Conservation (phyloP, 2,113 vertebrate genomes). For the Bos javanicus region DNA sequence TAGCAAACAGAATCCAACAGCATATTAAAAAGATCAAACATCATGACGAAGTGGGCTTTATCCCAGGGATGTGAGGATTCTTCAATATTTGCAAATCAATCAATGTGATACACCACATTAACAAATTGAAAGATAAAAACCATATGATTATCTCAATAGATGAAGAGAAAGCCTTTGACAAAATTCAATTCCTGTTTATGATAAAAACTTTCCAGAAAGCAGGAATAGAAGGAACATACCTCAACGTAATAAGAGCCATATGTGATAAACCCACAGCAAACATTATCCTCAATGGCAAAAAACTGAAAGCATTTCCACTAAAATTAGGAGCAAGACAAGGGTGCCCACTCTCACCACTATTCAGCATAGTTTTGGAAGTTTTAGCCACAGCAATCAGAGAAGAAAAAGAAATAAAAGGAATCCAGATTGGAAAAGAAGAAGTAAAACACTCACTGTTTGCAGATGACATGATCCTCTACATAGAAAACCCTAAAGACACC, state of each 20-base stretch:
- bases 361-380: background rate
- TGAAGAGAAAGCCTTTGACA: background rate
- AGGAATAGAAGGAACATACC: background rate
- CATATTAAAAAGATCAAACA: background rate
- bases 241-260: background rate
- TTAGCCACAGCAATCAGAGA: background rate
- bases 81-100: background rate
- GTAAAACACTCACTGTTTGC: background rate
- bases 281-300: background rate
- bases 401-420: background rate
- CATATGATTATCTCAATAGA: background rate
- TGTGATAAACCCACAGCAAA: background rate
- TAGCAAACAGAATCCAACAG: background rate
- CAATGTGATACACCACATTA: background rate
- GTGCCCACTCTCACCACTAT: background rate
- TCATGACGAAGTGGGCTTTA: background rate
- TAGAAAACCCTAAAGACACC: background rate
- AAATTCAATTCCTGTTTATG: background rate
- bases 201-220: background rate
- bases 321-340: background rate
- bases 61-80: background rate
- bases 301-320: background rate
- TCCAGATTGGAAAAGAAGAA: background rate
- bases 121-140: background rate
- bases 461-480: background rate